Evolutionary conservation across 2,888 invertebrate species (phyloP).

Genomic region (Polymixis flavicincta): DNA sequence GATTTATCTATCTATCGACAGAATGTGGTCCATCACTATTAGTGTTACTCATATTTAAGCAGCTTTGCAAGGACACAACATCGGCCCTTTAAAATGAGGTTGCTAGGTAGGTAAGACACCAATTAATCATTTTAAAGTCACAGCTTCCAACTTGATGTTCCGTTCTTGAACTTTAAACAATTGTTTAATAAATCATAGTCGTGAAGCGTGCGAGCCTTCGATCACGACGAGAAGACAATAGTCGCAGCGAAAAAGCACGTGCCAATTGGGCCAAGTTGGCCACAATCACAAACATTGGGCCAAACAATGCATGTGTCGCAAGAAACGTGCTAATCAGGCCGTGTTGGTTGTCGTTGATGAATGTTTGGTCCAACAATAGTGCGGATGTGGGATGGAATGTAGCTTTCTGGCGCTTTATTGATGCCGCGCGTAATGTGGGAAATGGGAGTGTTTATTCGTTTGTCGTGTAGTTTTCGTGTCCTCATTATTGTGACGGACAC

Average conservation of each 20-base stretch:
- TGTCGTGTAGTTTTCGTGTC: slow-evolving; percentile 41
- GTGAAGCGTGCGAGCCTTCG: slow-evolving; percentile 59
- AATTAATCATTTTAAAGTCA: slow-evolving; percentile 15
- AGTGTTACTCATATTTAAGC: background rate
- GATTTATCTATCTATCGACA: no score
- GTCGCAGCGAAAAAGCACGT: slow-evolving; percentile 61
- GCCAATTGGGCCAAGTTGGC: slow-evolving; percentile 61
- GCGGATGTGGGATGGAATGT: slow-evolving; percentile 63
- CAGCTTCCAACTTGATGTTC: slow-evolving; percentile 43
- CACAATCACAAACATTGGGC: slow-evolving; percentile 48
- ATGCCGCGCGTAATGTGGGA: slow-evolving; percentile 49
- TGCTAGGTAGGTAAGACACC: background rate
- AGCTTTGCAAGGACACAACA: background rate
- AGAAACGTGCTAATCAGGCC: slow-evolving; percentile 56
- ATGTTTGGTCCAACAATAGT: slow-evolving; percentile 61
- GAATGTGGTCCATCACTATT: background rate
- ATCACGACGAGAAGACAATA: slow-evolving; percentile 64
- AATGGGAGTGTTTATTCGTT: slow-evolving; percentile 51
- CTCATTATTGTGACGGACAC: slow-evolving; percentile 33
- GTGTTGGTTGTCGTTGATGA: slow-evolving; percentile 41
- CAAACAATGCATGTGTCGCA: slow-evolving; percentile 46
- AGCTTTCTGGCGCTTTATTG: slow-evolving; percentile 55
- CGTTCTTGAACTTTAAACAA: slow-evolving; percentile 66
- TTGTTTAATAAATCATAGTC: slow-evolving; percentile 56
- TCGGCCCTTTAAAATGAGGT: background rate